Percentiles rank a stretch among this genome's conserved stretches.
phyloP scores from a whole-genome alignment of 2,797 vertebrate genomes.

The Aselliscus stoliczkanus region DNA sequence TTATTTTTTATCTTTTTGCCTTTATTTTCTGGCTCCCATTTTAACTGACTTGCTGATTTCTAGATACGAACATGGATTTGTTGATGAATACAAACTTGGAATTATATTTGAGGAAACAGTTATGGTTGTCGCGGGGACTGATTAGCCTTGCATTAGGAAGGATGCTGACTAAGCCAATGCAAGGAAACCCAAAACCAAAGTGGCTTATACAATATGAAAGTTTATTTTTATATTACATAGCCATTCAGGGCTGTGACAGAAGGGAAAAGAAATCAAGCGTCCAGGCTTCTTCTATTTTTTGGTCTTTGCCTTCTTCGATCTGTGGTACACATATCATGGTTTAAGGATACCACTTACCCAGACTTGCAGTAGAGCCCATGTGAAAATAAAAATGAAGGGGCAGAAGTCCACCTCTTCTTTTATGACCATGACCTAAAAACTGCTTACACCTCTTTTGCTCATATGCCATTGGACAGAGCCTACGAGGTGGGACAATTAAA shows the following conservation, averaged over 20 bases:
- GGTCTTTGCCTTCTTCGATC: background rate
- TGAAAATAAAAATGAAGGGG: background rate
- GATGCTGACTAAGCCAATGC: background rate
- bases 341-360: background rate
- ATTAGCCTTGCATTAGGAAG: background rate
- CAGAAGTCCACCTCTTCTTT: background rate
- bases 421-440: background rate
- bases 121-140: conserved; percentile 49
- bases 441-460: background rate
- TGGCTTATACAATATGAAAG: background rate
- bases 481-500: no score
- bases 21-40: background rate
- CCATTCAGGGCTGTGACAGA: background rate
- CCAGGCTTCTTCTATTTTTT: background rate
- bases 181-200: background rate
- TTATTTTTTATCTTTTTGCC: background rate
- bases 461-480: background rate
- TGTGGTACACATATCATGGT: background rate
- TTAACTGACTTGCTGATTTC: conserved; percentile 24
- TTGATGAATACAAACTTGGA: conserved; percentile 34
- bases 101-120: background rate
- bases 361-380: background rate
- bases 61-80: background rate
- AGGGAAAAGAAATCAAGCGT: background rate
- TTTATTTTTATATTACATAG: background rate